phyloP scores from a whole-genome alignment of 1,140 invertebrate genomes.

The Oncopodura yosiiana region DNA sequence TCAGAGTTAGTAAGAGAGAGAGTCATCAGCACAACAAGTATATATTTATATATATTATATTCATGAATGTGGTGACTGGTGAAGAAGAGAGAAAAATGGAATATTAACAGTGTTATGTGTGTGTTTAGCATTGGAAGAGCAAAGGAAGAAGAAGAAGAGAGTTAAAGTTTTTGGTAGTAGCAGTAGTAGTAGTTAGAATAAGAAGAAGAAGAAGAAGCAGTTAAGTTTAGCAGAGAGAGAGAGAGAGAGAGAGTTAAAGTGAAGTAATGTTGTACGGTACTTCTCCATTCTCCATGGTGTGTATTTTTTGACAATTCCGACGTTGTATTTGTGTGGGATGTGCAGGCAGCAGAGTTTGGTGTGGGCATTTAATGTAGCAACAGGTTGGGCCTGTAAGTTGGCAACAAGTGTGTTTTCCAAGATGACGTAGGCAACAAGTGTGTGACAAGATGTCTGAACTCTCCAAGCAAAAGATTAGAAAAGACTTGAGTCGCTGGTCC shows the following conservation, averaged over 20 bases:
- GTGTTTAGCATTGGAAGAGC: no score
- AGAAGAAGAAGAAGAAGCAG: neutral
- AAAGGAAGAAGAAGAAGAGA: neutral
- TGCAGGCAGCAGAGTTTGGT: slow-evolving; percentile 17
- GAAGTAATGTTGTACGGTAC: neutral
- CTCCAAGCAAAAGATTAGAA: slow-evolving; percentile 26
- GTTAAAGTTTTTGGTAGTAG: neutral
- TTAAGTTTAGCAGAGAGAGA: neutral
- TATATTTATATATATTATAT: no score
- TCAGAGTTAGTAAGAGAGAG: no score
- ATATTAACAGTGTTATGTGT: no score
- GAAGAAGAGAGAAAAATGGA: no score
- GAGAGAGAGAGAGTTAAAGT: neutral
- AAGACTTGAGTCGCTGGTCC: slow-evolving; percentile 33
- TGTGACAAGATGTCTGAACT: slow-evolving; percentile 28
- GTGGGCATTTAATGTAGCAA: slow-evolving; percentile 29
- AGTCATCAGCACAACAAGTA: no score
- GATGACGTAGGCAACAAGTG: slow-evolving; percentile 30
- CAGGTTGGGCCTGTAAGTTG: slow-evolving; percentile 25
- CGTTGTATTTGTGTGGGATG: slow-evolving; percentile 7
- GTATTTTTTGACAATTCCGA: slow-evolving; percentile 8
- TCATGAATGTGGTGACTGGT: no score
- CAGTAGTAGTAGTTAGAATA: neutral
- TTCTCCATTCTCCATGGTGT: neutral
- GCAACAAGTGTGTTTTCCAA: slow-evolving; percentile 26